Evolutionary conservation across 2,113 vertebrate genomes (phyloP), one percentile per base, ranked within the genome.

Genomic region (Pachycephala philippinensis): DNA sequence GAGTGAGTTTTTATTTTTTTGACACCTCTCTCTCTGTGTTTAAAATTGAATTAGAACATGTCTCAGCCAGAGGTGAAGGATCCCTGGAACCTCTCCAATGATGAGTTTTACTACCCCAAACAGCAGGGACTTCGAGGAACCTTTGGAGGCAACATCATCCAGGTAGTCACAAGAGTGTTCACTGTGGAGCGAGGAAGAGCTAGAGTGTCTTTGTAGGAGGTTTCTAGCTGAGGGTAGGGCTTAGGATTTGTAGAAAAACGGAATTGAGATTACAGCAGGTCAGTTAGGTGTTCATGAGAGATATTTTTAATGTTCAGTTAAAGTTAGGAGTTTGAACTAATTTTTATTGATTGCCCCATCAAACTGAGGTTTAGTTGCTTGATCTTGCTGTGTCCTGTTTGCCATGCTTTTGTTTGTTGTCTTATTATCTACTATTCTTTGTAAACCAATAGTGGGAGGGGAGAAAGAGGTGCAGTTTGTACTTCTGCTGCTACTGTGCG

Each of bases 41-140:
- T 92, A 63, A 87, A 91, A 70, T 95, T 11, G 65, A 61, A 95
- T 77, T 96, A 99, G 99, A 99, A 99, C 81, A 99, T 99, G 99
- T 99, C 99, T 94, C 99, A 99, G 85, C 99, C 99, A n/a, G 99
- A 99, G 91, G 98, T 99, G 76, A 99, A 99, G 96, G 99, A 99
- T 96, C 99, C 99, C 13, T 99, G 99, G 99, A 99, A 99, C 96
- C 98, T 99, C 76, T 99, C 99, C 93, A 99, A 99, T 65, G 99
- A 99, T 96, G 99, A 99, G 94, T 99, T 99, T 98, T 99, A 99
- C 92, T 99, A 99, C 72, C 99, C 99, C 24, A 99, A 99, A 93
- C 99, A 99, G 97, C 99, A 99, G 87, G 99, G 99, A 44, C 98
- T 99, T 89, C 98, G 99, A 93, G 99, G 99, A 59, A 99, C 99